Conservation (phyloP, 2,113 vertebrate species). For the Ochotona curzoniae region DNA sequence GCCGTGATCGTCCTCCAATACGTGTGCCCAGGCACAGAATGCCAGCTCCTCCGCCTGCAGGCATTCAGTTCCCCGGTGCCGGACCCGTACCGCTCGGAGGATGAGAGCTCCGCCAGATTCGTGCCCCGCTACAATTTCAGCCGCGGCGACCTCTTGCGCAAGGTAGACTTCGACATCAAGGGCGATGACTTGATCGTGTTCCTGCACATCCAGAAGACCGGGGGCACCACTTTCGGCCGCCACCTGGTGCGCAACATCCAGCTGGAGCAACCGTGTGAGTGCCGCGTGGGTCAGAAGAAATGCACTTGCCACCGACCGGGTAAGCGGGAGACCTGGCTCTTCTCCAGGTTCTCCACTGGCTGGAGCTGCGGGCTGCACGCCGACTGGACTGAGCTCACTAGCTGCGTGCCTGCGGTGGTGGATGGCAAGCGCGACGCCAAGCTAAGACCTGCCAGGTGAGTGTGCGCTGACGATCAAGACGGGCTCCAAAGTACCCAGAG, state of each 20-base stretch:
- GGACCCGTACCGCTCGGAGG: conserved; percentile 95
- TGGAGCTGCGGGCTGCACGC: conserved; percentile 97
- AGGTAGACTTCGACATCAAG: conserved; percentile 94
- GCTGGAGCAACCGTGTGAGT: conserved; percentile 97
- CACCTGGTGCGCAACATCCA: conserved; percentile 96
- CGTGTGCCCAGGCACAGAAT: conserved; percentile 94
- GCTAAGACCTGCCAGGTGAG: conserved; percentile 90
- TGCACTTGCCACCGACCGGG: conserved; percentile 97
- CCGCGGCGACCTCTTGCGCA: conserved; percentile 89
- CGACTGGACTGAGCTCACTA: conserved; percentile 96
- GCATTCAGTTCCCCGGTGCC: conserved; percentile 85
- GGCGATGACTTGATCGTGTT: conserved; percentile 97
- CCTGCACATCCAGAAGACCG: conserved; percentile 98
- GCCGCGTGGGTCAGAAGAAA: conserved; percentile 97
- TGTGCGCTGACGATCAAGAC: not conserved
- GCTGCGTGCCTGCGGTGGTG: conserved; percentile 95
- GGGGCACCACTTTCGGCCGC: conserved; percentile 94
- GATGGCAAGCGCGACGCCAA: conserved; percentile 87
- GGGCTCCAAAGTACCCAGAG: no score
- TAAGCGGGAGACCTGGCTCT: conserved; percentile 97
- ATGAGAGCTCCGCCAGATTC: conserved; percentile 92
- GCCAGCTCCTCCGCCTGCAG: conserved; percentile 91
- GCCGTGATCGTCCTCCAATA: conserved; percentile 96
- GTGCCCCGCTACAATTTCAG: conserved; percentile 95
- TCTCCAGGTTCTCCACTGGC: conserved; percentile 95